These are phyloP conservation scores for Paelopatides confundens DNA, from an alignment of 53 echinoderm and acorn worm species.

Conservation along the genomic window DNA sequence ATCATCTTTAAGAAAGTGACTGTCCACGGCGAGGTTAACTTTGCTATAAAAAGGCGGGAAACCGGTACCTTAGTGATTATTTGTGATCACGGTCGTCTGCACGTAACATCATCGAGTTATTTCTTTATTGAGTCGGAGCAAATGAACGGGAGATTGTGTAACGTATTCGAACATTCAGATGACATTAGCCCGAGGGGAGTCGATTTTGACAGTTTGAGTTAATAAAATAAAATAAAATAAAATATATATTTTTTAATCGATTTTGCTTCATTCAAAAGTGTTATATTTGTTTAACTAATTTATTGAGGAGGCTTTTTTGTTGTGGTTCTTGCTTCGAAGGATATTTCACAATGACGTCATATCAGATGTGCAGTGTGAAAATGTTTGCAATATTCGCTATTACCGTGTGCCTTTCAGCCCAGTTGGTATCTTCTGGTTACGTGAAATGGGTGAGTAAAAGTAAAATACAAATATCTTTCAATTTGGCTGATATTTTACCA, in stretches of 20 bases:
- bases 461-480: neutral
- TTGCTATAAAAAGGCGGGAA: constrained; percentile 39
- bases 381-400: constrained; percentile 33
- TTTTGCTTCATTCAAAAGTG: neutral
- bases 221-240: neutral
- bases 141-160: neutral
- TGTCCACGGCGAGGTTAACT: constrained; percentile 19
- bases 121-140: neutral
- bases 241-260: neutral
- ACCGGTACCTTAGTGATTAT: neutral
- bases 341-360: neutral
- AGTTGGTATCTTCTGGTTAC: constrained; percentile 27
- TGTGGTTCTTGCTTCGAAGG: no score
- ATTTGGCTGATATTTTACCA: no score
- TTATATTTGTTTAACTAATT: neutral
- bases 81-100: constrained; percentile 5
- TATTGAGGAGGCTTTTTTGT: neutral
- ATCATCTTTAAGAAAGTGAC: no score
- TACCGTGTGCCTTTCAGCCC: constrained; percentile 37
- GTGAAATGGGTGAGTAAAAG: constrained; percentile 14
- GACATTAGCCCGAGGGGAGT: neutral
- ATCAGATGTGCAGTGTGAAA: neutral
- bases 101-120: neutral
- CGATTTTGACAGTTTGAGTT: neutral
- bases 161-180: neutral